A percentile compares a stretch with the other conserved stretches of the same genome.
Conservation (phyloP, 2,888 invertebrate species). For the Protophormia terraenovae region DNA sequence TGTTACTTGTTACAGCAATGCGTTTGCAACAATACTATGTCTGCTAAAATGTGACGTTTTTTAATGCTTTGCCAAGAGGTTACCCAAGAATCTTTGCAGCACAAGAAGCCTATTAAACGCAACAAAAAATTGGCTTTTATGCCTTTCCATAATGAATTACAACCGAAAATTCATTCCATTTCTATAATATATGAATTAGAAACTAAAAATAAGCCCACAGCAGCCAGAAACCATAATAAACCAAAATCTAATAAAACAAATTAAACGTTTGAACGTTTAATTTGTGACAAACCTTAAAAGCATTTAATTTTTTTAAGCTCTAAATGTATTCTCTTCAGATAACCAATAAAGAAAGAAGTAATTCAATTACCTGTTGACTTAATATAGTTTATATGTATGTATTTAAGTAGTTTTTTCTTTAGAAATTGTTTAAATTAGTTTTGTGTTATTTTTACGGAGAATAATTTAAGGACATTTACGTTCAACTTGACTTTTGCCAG, state of each 20-base stretch:
- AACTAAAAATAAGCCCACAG: neutral
- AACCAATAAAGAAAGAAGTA: neutral
- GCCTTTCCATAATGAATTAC: neutral
- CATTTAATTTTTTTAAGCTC: neutral
- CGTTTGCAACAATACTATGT: constrained; percentile 77
- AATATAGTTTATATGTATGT: neutral
- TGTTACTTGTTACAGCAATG: constrained; percentile 72
- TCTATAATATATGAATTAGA: constrained; percentile 74
- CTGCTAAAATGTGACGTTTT: constrained; percentile 76
- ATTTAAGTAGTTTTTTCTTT: neutral
- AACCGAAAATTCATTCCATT: constrained; percentile 72
- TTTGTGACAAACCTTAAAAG: neutral
- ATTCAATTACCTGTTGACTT: constrained; percentile 1
- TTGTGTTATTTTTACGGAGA: neutral
- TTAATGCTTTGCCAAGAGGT: constrained; percentile 74
- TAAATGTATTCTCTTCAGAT: neutral
- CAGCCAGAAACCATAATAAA: neutral
- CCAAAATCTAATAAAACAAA: neutral
- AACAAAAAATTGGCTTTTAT: constrained; percentile 63
- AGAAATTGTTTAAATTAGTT: constrained; percentile 17
- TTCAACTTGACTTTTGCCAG: constrained; percentile 97
- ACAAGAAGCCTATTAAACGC: constrained; percentile 69
- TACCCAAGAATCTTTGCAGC: constrained; percentile 73
- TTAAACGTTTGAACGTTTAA: neutral
- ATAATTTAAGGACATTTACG: constrained; percentile 91